phyloP scores from a whole-genome alignment of 2,888 invertebrate genomes.

The Athripsodes cinereus region DNA sequence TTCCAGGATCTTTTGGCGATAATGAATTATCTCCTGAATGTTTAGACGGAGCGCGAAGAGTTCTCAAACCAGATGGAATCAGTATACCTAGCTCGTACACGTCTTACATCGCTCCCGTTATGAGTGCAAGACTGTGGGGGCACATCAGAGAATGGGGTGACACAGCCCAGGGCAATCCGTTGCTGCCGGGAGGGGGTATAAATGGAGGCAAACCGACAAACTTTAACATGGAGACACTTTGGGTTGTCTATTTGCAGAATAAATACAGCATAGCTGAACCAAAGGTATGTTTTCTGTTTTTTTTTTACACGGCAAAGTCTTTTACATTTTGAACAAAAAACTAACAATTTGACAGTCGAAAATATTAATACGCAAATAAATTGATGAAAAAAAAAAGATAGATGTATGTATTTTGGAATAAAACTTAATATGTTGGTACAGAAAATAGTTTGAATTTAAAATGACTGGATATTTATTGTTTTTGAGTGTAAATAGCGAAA shows the following conservation, averaged over 20 bases:
- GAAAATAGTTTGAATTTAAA: too few relatives aligned
- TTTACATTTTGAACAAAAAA: too few relatives aligned
- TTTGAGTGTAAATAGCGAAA: too few relatives aligned
- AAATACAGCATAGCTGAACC: conserved; percentile 71
- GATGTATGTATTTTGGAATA: too few relatives aligned
- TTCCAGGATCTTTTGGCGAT: conserved; percentile 85
- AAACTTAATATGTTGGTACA: too few relatives aligned
- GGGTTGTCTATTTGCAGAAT: conserved; percentile 89
- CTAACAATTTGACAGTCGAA: too few relatives aligned
- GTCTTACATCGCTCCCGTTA: conserved; percentile 89
- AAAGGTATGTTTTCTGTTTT: conserved; percentile 37
- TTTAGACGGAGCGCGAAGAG: conserved; percentile 86
- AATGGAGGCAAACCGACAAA: conserved; percentile 28
- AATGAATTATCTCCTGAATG: conserved; percentile 99
- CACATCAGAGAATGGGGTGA: conserved; percentile 52
- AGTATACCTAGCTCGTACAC: conserved; percentile 88
- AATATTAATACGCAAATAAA: too few relatives aligned
- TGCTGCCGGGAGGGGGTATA: conserved; percentile 31
- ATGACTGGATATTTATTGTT: too few relatives aligned
- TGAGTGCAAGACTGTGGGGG: conserved; percentile 80
- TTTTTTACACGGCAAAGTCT: background rate
- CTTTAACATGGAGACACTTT: conserved; percentile 69
- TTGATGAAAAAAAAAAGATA: too few relatives aligned
- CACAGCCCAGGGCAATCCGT: conserved; percentile 31
- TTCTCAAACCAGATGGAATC: conserved; percentile 79